A percentile compares a stretch with the other conserved stretches of the same genome.
Conservation (phyloP, 1,140 invertebrate genomes). For the Bradysia coprophila region DNA sequence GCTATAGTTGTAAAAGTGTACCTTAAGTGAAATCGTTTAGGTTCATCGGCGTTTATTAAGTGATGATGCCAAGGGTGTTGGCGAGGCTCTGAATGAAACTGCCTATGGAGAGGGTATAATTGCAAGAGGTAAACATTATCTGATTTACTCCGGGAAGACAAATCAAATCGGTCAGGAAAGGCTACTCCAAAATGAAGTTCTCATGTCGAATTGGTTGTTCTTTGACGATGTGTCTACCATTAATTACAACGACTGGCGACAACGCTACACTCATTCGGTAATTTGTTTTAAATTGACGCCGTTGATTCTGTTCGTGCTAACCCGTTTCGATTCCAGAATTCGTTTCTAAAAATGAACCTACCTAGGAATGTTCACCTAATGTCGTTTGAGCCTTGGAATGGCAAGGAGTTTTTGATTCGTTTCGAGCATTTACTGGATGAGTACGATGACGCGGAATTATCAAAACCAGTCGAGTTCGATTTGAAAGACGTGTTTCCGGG, state of each 20-base stretch:
- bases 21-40: too few species aligned
- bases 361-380: conserved; percentile 63
- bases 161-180: neutral
- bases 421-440: conserved; percentile 71
- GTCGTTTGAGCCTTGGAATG: conserved; percentile 64
- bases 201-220: conserved; percentile 2
- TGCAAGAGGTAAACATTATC: conserved; percentile 54
- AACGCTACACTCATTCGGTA: conserved; percentile 1
- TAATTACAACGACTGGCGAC: conserved; percentile 1
- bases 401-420: conserved; percentile 42
- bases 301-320: neutral
- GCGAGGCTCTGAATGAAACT: conserved; percentile 79
- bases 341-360: conserved; percentile 29
- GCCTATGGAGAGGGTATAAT: conserved; percentile 59
- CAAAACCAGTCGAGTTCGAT: conserved; percentile 34
- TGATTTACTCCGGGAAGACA: conserved; percentile 26
- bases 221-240: neutral
- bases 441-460: conserved; percentile 31
- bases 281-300: neutral
- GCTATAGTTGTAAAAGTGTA: neutral
- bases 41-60: conserved; percentile 65
- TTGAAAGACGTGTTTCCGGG: conserved; percentile 24
- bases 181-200: neutral
- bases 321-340: conserved; percentile 7
- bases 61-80: conserved; percentile 91